A percentile compares a stretch with the other conserved stretches of the same genome.
These are phyloP conservation scores for Lasiurus cinereus DNA, from an alignment of 2,113 vertebrate species.

Conservation along the genomic window DNA sequence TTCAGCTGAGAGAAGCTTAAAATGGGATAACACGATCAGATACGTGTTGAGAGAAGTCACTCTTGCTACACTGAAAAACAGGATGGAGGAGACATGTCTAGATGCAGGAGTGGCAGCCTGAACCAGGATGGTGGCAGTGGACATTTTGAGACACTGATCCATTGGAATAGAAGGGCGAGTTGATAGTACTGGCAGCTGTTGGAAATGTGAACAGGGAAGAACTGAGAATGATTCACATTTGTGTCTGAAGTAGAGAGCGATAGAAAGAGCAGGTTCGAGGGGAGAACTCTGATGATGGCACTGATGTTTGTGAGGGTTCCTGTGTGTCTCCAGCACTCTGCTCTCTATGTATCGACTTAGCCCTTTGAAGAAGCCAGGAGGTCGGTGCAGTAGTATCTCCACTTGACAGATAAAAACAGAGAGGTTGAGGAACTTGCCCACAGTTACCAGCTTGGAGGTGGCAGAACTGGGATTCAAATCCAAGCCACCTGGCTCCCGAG, in stretches of 20 bases:
- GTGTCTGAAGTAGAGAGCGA: background rate
- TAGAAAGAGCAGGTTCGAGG: background rate
- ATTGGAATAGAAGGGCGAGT: background rate
- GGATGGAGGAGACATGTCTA: too few relatives aligned
- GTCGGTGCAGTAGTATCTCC: background rate
- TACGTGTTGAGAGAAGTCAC: background rate
- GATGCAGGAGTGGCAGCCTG: background rate
- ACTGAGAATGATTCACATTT: background rate
- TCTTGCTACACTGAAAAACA: background rate
- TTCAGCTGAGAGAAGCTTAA: background rate
- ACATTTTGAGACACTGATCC: background rate
- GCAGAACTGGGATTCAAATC: background rate
- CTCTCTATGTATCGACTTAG: accelerated
- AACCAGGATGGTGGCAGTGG: too few relatives aligned
- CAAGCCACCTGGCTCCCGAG: background rate
- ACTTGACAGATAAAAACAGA: background rate
- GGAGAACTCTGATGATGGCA: accelerated
- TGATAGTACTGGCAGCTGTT: too few relatives aligned
- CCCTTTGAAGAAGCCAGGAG: accelerated
- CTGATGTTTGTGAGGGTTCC: accelerated
- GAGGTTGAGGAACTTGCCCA: background rate
- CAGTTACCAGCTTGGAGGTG: background rate
- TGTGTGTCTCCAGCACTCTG: background rate
- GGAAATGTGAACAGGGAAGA: background rate
- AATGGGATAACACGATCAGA: background rate